Conservation (phyloP, 1,140 invertebrate species). For the Phymastichus coffea region DNA sequence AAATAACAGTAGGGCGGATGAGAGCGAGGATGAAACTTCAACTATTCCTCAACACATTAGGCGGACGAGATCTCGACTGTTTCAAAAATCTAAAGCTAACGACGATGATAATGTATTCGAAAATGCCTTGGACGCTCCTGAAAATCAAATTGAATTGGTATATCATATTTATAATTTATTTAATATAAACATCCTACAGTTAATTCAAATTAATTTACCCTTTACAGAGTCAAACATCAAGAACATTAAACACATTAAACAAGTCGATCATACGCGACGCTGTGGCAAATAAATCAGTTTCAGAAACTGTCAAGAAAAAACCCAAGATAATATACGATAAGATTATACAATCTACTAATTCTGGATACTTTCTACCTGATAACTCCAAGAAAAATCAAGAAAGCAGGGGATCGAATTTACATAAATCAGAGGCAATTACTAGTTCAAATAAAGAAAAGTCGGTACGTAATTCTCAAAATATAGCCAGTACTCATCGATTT, state of each 20-base stretch:
- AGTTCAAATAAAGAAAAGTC: not conserved
- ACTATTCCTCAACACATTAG: not conserved
- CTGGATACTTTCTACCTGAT: too few relatives aligned
- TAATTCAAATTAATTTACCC: too few relatives aligned
- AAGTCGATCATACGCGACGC: not conserved
- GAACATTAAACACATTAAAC: not conserved
- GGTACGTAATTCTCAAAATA: not conserved
- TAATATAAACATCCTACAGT: not conserved
- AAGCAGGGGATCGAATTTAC: too few relatives aligned
- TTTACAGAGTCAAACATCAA: too few relatives aligned
- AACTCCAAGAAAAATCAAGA: too few relatives aligned
- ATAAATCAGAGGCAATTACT: not conserved
- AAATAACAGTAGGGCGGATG: not conserved
- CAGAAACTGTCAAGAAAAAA: too few relatives aligned
- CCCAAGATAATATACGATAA: not conserved
- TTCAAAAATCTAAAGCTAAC: not conserved
- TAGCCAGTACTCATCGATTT: not conserved
- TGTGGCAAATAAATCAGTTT: too few relatives aligned
- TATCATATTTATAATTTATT: not conserved
- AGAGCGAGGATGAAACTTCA: not conserved
- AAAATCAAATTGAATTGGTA: not conserved
- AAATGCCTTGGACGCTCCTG: not conserved
- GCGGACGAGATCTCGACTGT: slow-evolving; percentile 1
- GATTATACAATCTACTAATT: too few relatives aligned
- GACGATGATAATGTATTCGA: not conserved